Evolutionary conservation across 1,140 invertebrate genomes (phyloP).

Genomic region (Drosophila pseudoananassae): DNA sequence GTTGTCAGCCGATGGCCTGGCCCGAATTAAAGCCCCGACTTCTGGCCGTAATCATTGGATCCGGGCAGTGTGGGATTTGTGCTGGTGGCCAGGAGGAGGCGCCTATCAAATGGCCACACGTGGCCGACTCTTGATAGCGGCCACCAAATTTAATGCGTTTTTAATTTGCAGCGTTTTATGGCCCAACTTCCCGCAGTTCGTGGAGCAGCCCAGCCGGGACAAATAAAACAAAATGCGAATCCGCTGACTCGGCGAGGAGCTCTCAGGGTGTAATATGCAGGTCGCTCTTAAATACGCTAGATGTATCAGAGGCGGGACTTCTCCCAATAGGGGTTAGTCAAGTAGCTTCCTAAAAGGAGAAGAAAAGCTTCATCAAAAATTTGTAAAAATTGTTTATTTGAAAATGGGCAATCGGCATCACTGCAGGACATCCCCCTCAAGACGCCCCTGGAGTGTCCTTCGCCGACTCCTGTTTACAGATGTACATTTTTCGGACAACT

Average conservation of each 20-base stretch:
- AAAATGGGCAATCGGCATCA: too few relatives aligned
- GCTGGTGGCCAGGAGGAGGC: constrained; percentile 8
- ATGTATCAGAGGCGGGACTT: neutral
- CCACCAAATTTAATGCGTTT: constrained; percentile 67
- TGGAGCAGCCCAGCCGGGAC: constrained; percentile 1
- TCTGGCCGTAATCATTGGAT: constrained; percentile 55
- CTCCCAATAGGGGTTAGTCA: neutral
- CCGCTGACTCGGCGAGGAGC: constrained; percentile 52
- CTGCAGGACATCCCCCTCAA: neutral
- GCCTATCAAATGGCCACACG: constrained; percentile 54
- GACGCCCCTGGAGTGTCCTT: constrained; percentile 3
- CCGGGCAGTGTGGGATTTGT: constrained; percentile 46
- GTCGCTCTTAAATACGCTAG: constrained; percentile 31
- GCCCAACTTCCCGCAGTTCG: constrained; percentile 17
- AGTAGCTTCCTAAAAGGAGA: neutral
- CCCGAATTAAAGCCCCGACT: constrained; percentile 22
- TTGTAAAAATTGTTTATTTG: neutral
- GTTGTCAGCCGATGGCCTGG: constrained; percentile 5
- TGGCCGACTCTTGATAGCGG: constrained; percentile 50
- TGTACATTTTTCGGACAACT: constrained; percentile 58
- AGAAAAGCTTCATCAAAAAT: neutral
- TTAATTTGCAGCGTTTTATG: constrained; percentile 69
- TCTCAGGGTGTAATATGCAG: constrained; percentile 42
- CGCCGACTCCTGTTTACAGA: constrained; percentile 13
- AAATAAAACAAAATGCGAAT: constrained; percentile 37